These are phyloP conservation scores for Sisor rabdophorus DNA, from an alignment of 2,113 vertebrate species.

Conservation along the genomic window DNA sequence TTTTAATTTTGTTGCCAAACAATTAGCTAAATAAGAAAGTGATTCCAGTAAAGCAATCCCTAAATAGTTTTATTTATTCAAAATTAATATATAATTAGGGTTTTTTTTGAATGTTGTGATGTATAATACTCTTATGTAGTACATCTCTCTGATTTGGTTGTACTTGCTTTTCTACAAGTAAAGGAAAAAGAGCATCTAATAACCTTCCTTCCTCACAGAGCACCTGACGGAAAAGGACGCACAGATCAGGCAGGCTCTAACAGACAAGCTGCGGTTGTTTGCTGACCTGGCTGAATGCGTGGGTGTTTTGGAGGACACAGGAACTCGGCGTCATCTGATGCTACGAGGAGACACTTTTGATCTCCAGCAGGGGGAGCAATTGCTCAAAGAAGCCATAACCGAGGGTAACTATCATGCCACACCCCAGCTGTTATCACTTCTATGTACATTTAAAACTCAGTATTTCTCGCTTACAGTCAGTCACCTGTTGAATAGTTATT, in stretches of 20 bases:
- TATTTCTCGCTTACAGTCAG: not conserved
- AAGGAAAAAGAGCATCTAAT: not conserved
- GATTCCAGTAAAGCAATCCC: not conserved
- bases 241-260: slow-evolving; percentile 75
- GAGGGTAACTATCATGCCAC: slow-evolving; percentile 69
- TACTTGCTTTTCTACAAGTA: not conserved
- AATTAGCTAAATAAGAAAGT: not conserved
- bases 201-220: slow-evolving; percentile 62
- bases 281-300: slow-evolving; percentile 78
- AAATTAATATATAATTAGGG: too few relatives aligned
- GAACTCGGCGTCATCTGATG: slow-evolving; percentile 61
- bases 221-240: slow-evolving; percentile 78
- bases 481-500: not conserved
- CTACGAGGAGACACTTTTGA: slow-evolving; percentile 75
- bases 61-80: too few relatives aligned
- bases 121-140: too few relatives aligned
- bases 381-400: slow-evolving; percentile 82
- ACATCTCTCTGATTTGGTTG: too few relatives aligned
- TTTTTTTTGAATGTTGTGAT: too few relatives aligned
- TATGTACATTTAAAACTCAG: not conserved
- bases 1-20: not conserved
- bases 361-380: slow-evolving; percentile 79
- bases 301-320: slow-evolving; percentile 70
- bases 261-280: slow-evolving; percentile 88
- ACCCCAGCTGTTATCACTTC: not conserved